Percentiles rank a stretch among this genome's conserved stretches.
These are phyloP conservation scores for Drosophila barbarae DNA, from an alignment of 2,888 invertebrate species.

Conservation along the genomic window DNA sequence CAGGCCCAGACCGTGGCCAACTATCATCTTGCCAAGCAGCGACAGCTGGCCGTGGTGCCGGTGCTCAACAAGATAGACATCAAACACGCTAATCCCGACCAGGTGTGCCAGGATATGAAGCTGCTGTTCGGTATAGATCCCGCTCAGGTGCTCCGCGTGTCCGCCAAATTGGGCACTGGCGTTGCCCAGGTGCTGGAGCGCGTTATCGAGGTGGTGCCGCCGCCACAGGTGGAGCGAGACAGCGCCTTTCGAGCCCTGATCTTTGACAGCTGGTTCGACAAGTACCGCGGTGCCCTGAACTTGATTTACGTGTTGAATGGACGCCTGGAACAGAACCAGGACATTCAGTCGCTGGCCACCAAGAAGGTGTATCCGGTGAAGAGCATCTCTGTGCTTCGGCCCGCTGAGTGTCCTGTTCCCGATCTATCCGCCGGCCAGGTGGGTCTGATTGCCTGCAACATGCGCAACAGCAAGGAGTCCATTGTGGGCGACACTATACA, in stretches of 20 bases:
- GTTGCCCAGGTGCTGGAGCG: slow-evolving; percentile 88
- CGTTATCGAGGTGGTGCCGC: slow-evolving; percentile 89
- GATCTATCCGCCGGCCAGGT: slow-evolving; percentile 94
- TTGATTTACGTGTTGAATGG: slow-evolving; percentile 90
- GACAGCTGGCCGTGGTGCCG: slow-evolving; percentile 91
- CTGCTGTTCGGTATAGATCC: slow-evolving; percentile 90
- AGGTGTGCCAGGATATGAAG: slow-evolving; percentile 88
- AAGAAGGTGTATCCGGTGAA: slow-evolving; percentile 89
- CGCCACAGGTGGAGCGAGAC: slow-evolving; percentile 83
- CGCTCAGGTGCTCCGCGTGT: slow-evolving; percentile 88
- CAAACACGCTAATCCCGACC: slow-evolving; percentile 92
- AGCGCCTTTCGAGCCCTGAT: slow-evolving; percentile 88
- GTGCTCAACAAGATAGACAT: slow-evolving; percentile 98
- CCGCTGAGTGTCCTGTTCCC: slow-evolving; percentile 85
- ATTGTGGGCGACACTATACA: slow-evolving; percentile 89
- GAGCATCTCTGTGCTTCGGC: slow-evolving; percentile 88
- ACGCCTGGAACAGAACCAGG: slow-evolving; percentile 85
- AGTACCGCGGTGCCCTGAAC: slow-evolving; percentile 89
- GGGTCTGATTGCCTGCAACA: slow-evolving; percentile 91
- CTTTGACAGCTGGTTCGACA: slow-evolving; percentile 97
- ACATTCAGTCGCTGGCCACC: slow-evolving; percentile 86
- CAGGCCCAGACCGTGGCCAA: slow-evolving; percentile 99
- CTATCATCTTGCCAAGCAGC: slow-evolving; percentile 92
- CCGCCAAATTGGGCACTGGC: slow-evolving; percentile 95
- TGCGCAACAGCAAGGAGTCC: slow-evolving; percentile 87